Percentiles rank a stretch among this genome's conserved stretches.
phyloP scores from a whole-genome alignment of 1,140 invertebrate genomes.

The Conopomorpha cramerella region DNA sequence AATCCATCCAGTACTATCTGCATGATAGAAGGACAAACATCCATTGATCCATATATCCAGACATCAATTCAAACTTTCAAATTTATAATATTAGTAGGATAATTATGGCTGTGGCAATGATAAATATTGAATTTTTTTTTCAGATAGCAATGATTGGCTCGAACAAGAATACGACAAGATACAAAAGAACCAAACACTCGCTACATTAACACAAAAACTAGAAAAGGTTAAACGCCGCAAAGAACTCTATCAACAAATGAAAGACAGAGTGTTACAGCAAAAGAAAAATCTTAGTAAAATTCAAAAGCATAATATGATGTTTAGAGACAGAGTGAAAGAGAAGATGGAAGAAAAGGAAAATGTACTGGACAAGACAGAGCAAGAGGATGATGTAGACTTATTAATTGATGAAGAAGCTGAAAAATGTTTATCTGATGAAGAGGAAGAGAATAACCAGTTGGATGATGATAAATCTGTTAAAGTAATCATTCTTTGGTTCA shows the following conservation, averaged over 20 bases:
- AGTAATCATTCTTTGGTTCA: no score
- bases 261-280: slow-evolving; percentile 36
- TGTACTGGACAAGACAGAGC: slow-evolving; percentile 32
- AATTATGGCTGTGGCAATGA: no score
- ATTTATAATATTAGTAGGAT: no score
- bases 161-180: slow-evolving; percentile 67
- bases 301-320: slow-evolving; percentile 22
- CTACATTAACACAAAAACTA: slow-evolving; percentile 58
- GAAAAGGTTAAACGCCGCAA: slow-evolving; percentile 63
- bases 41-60: no score
- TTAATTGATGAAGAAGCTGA: slow-evolving; percentile 59
- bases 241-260: slow-evolving; percentile 58
- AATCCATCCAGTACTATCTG: no score
- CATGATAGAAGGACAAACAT: no score
- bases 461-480: slow-evolving; percentile 43
- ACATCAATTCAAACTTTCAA: no score
- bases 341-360: slow-evolving; percentile 33
- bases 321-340: slow-evolving; percentile 13
- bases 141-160: slow-evolving; percentile 68
- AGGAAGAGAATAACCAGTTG: no score
- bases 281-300: slow-evolving; percentile 32
- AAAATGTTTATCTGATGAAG: no score
- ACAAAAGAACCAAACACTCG: slow-evolving; percentile 59
- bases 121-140: no score
- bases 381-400: slow-evolving; percentile 34